These are phyloP conservation scores for Loripinus fragilis DNA, from an alignment of 2,888 invertebrate species.

Conservation along the genomic window DNA sequence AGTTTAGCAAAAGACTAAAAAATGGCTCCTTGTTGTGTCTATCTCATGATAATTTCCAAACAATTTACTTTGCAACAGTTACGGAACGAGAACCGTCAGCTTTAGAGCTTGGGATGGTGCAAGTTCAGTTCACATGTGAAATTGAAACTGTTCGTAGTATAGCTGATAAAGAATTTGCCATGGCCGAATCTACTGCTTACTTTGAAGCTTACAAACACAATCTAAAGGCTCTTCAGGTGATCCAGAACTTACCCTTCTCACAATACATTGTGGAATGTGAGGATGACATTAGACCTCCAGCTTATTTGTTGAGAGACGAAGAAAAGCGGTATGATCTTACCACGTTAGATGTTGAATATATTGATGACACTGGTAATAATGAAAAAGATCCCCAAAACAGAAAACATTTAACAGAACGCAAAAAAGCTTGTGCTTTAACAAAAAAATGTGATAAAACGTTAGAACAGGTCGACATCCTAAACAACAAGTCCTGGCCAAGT, in stretches of 20 bases:
- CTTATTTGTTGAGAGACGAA: conserved; percentile 44
- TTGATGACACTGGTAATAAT: too few species aligned
- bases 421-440: too few species aligned
- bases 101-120: conserved; percentile 61
- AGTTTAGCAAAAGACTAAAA: conserved; percentile 87
- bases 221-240: conserved; percentile 87
- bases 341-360: not conserved
- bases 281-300: conserved; percentile 52
- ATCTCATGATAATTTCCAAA: conserved; percentile 88
- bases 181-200: conserved; percentile 91
- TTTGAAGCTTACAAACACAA: conserved; percentile 92
- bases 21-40: conserved; percentile 90
- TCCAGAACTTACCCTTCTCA: conserved; percentile 80
- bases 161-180: conserved; percentile 80
- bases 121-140: conserved; percentile 55
- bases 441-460: too few species aligned
- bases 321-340: not conserved
- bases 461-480: conserved; percentile 14
- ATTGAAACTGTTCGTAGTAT: conserved; percentile 26
- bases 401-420: too few species aligned
- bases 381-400: too few species aligned
- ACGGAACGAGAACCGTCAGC: conserved; percentile 59
- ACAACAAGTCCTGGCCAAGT: conserved; percentile 70
- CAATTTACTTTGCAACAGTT: conserved; percentile 88
- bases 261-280: conserved; percentile 64